Conservation (phyloP, 2,113 vertebrate species). For the Ivindomyrus marchei region DNA sequence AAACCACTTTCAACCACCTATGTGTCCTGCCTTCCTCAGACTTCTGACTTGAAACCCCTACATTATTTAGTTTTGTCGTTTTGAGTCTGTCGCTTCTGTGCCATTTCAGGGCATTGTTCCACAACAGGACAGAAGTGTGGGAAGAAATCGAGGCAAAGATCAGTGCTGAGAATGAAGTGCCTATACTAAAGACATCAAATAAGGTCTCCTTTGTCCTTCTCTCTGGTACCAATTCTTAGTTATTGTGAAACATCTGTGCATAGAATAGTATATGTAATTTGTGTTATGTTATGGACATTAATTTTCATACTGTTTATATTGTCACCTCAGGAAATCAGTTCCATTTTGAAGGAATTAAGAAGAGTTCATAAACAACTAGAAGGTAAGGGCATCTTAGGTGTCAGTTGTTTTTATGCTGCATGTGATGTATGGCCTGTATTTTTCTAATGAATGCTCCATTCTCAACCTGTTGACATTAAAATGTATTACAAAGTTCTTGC, state of each 20-base stretch:
- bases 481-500: neutral
- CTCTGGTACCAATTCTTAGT: neutral
- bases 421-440: neutral
- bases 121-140: constrained; percentile 78
- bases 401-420: neutral
- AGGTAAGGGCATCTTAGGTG: constrained; percentile 59
- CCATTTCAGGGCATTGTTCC: constrained; percentile 75
- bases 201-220: constrained; percentile 61
- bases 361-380: constrained; percentile 88
- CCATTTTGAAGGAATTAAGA: constrained; percentile 82
- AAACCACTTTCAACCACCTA: neutral
- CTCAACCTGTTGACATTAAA: neutral
- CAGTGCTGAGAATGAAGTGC: constrained; percentile 75
- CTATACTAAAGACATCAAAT: constrained; percentile 78
- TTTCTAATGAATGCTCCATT: neutral
- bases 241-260: neutral
- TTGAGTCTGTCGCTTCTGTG: neutral
- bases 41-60: neutral
- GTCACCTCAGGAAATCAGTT: constrained; percentile 75
- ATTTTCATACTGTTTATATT: neutral
- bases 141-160: constrained; percentile 82
- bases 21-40: neutral
- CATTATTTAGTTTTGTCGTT: neutral
- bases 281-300: neutral
- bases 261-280: neutral